These are phyloP conservation scores for Allacma fusca DNA, from an alignment of 2,888 invertebrate genomes.

Conservation along the genomic window DNA sequence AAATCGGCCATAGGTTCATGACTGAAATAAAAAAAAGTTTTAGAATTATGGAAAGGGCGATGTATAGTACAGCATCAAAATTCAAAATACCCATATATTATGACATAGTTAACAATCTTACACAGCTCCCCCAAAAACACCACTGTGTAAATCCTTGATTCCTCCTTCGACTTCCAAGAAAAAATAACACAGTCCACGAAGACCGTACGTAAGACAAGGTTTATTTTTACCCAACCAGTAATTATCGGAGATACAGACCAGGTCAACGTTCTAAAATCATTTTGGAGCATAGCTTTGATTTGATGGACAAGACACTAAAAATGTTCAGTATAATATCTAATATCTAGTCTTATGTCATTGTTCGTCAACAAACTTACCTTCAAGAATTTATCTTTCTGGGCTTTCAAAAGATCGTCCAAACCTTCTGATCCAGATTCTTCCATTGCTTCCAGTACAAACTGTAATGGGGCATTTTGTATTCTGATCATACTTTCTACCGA, in stretches of 20 bases:
- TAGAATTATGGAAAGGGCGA: too few relatives aligned
- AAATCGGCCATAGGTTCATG: constrained; percentile 79
- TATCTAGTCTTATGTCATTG: too few relatives aligned
- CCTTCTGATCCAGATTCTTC: constrained; percentile 97
- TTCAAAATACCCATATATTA: too few relatives aligned
- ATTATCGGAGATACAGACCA: constrained; percentile 97
- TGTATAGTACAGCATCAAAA: too few relatives aligned
- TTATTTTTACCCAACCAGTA: constrained; percentile 97
- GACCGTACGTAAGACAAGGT: constrained; percentile 96
- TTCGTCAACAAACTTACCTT: constrained; percentile 61
- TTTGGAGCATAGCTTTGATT: too few relatives aligned
- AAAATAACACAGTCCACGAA: constrained; percentile 94
- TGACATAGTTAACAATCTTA: too few relatives aligned
- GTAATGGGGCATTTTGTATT: too few relatives aligned
- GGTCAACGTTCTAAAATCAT: constrained; percentile 81
- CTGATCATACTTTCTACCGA: too few relatives aligned
- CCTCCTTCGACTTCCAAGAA: constrained; percentile 87
- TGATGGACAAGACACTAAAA: too few relatives aligned
- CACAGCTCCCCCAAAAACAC: constrained; percentile 93
- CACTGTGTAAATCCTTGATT: constrained; percentile 92
- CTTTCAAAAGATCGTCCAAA: constrained; percentile 82
- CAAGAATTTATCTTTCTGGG: constrained; percentile 79
- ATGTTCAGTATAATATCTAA: too few relatives aligned
- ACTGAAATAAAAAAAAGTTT: too few relatives aligned
- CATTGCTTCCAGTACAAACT: constrained; percentile 97